Evolutionary conservation across 2,888 invertebrate genomes (phyloP), one percentile per base, ranked within the genome.

Genomic region (Watsonalla binaria): DNA sequence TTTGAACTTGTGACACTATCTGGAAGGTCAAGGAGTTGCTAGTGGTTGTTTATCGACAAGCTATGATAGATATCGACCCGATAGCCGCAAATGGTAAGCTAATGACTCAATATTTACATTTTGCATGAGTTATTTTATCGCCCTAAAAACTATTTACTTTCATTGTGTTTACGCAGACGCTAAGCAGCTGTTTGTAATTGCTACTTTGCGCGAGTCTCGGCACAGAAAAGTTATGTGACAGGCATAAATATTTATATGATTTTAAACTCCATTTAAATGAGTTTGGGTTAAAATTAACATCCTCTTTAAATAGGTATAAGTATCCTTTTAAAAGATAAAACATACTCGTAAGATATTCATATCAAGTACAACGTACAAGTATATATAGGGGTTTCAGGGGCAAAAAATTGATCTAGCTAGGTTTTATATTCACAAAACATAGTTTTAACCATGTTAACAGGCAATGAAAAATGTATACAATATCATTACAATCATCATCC

Each of bases 21-120:
- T 70, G 77, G 74, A 78, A 82, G 78, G 78, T 79, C 78, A 75
- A 79, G 79, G 72, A 74, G 70, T 66, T 65, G 70, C 56, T 65
- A 71, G 71, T 60, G 57, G 66, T 53, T 58, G 57, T 61, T 62
- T 59, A 70, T 67, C 54, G 60, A 63, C 65, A 63, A 68, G 59
- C 53, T 56, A 59, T 66, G 63, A 58, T 60, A 56, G 56, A 53
- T 55, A 63, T 53, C 52, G 54, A 55, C 46, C 50, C 50, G 51
- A 61, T 54, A 57, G 59, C 64, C 62, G 47, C 59, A 46, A 65
- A 68, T 64, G 76, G 78, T 80, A 74, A 80, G 77, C 52, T 56
- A 58, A 62, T 61, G 56, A 54, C 52, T 62, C n/a, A 55, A 51
- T 49, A 49, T 50, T 55, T 37, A 33, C 37, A 9, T 13, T 48